Evolutionary conservation across 2,113 vertebrate species (phyloP), one percentile per base, ranked within the genome.

Genomic region (Xenopus laevis): DNA sequence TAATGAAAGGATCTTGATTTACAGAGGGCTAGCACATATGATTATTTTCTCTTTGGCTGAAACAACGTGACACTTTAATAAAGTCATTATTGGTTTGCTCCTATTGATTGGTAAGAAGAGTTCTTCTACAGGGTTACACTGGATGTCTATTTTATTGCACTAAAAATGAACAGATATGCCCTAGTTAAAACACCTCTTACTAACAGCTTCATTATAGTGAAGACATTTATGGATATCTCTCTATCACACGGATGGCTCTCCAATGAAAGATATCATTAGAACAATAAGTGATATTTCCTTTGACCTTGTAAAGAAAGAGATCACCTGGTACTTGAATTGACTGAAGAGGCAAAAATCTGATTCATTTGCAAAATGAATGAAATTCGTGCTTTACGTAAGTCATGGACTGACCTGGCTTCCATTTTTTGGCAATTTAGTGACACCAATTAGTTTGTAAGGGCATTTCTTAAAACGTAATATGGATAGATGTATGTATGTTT

Each of bases 241-340:
- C 59, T 67, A 64, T 68, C 46, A 21, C 20, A 40, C 13, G 21
- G 57, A 68, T 27, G 67, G 40, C 45, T 75, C 50, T 68, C 17
- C 65, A 53, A 61, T 40, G 33, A 68, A 17, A 61, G 18, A 64
- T 23, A 23, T 23, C 9, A 64, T 57, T 77, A 57, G 27, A 45
- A 11, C 47, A 55, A 46, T 47, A 45, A 33, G 40, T 40, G 18
- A 44, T 55, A 13, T 68, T 64, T 18, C 0, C 67, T 55, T 68
- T 76, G 68, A 76, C 73, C 73, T 76, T 45, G 58, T 76, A 76
- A 76, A 62, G 65, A 58, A 16, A 58, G 27, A 23, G 20, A 74
- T 13, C 65, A 76, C 73, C 65, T 75, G 57, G 65, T 30, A 53
- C 40, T n/a, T 4, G 47, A 15, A 10, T 3, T 50, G 2, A 4